Base-by-base conservation (phyloP, 2,797 vertebrate species). In the Tympanoctomys barrerae region DNA sequence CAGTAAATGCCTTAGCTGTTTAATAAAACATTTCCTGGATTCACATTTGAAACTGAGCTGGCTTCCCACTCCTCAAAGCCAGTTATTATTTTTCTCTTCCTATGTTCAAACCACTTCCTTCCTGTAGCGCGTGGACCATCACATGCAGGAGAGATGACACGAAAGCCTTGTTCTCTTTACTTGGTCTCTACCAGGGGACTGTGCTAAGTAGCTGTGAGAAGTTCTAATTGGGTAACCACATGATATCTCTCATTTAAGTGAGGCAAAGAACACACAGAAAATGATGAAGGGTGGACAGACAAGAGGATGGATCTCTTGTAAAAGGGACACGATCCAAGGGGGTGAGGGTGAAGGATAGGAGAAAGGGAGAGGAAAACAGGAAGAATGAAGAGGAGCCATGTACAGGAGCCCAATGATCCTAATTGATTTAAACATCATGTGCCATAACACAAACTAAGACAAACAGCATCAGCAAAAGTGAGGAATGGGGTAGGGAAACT, bases 21-120 rank as follows among this genome's bases (percentile, higher is more conserved):
- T 96, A 91, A 89, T 93, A 78, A 91, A 94, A 94, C 36, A 78
- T 96, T 96, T 91, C 94, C 95, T 97, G 95, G 81, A 82, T 96
- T 94, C 89, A 70, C 84, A 68, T 90, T 94, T 94, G 88, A 96
- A 94, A 96, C 66, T 75, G 54, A 57, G 88, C 84, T 75, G 91
- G 81, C 68, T 89, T 91, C 81, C 59, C 22, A 61, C 57, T 87
- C n/a, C 77, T 93, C 68, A 82, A 78, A 52, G 36, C 33, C 81
- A 80, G 31, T 87, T 87, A 84, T 54, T 95, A 75, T 80, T 94
- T 90, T 95, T 95, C 59, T 94, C 46, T 88, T 79, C 36, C 24
- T 62, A 52, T 90, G 71, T 96, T 91, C n/a, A 46, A 59, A 77
- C 46, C 66, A 75, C 31, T 90, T 95, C 68, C 73, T 93, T 91